Evolutionary conservation across 1,140 invertebrate genomes (phyloP).

Genomic region (Cepaea nemoralis): DNA sequence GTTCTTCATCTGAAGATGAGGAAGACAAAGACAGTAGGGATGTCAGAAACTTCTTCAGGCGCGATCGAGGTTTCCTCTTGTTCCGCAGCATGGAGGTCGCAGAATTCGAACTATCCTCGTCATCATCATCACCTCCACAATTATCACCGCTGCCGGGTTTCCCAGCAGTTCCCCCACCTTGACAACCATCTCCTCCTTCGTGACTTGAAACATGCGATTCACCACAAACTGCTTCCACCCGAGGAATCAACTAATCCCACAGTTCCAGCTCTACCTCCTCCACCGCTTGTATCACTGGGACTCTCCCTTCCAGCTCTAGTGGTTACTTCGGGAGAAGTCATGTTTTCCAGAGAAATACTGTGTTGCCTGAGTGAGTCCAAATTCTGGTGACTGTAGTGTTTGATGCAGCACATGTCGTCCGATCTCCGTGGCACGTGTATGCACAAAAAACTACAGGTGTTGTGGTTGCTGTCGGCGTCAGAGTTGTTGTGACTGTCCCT

Average conservation of each 20-base stretch:
- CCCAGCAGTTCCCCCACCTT: no score
- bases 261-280: not conserved
- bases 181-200: no score
- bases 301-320: no score
- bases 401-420: no score
- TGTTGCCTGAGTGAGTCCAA: no score
- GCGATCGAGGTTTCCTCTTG: slow-evolving; percentile 40
- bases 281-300: not conserved
- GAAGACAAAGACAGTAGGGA: slow-evolving; percentile 47
- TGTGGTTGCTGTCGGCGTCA: no score
- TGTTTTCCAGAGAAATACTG: no score
- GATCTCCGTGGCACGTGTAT: no score
- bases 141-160: not conserved
- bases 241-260: not conserved
- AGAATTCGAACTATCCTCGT: slow-evolving; percentile 32
- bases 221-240: not conserved
- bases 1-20: slow-evolving; percentile 42
- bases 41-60: slow-evolving; percentile 46
- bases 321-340: no score
- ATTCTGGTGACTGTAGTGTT: no score
- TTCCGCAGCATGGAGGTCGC: slow-evolving; percentile 34
- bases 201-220: not conserved
- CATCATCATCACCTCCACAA: slow-evolving; percentile 37
- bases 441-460: no score
- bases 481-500: no score